These are phyloP conservation scores for Hydrophis major DNA, from an alignment of 2,797 vertebrate genomes.

Conservation along the genomic window DNA sequence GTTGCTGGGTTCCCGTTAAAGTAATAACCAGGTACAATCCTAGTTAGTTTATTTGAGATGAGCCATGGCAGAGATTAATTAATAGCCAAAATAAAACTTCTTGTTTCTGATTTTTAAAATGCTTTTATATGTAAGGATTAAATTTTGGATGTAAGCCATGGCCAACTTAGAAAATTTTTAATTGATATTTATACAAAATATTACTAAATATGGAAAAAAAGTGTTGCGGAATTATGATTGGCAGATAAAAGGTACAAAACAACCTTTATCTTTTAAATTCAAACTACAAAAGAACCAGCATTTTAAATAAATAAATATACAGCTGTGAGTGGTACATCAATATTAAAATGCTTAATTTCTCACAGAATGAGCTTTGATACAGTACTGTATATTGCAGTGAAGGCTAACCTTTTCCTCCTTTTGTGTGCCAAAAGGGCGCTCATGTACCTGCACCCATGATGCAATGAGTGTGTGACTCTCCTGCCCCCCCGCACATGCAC, in stretches of 20 bases:
- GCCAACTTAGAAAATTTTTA: background rate
- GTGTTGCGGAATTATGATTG: background rate
- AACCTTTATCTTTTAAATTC: background rate
- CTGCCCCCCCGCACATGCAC: too few species aligned
- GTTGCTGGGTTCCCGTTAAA: background rate
- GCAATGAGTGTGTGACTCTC: too few species aligned
- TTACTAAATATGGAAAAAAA: background rate
- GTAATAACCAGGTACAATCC: background rate
- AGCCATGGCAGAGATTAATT: background rate
- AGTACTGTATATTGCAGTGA: too few species aligned
- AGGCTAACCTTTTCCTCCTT: too few species aligned
- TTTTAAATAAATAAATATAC: background rate
- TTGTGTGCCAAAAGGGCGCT: too few species aligned
- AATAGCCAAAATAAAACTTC: background rate
- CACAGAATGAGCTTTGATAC: background rate
- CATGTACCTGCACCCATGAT: too few species aligned
- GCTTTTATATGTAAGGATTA: background rate
- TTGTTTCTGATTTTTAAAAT: background rate
- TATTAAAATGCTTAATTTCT: background rate
- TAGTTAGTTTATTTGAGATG: background rate
- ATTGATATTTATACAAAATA: background rate
- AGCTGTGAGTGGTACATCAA: background rate
- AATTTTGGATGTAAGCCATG: background rate
- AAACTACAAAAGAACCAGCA: background rate
- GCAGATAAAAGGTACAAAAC: background rate